Evolutionary conservation across 53 echinoderm and acorn worm species (phyloP).

Genomic region (Patiria pectinifera): DNA sequence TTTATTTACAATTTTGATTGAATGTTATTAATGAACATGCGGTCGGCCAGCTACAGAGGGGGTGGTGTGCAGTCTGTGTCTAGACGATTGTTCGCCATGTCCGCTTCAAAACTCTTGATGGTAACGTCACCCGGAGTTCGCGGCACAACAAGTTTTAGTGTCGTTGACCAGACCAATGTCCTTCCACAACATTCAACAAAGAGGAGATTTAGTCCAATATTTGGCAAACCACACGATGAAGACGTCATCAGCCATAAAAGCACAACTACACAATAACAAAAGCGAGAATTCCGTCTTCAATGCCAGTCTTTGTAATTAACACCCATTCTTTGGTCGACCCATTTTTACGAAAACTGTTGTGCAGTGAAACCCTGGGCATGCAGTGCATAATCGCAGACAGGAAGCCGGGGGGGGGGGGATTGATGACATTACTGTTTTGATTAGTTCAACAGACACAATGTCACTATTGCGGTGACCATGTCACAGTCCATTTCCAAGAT

Average conservation of each 20-base stretch:
- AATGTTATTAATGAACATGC: too few relatives aligned
- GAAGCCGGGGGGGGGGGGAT: background rate
- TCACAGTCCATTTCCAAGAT: background rate
- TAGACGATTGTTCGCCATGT: too few relatives aligned
- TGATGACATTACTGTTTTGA: background rate
- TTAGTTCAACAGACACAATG: background rate
- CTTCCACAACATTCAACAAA: background rate
- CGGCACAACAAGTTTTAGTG: background rate
- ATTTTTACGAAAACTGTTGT: too few relatives aligned
- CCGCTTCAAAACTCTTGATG: background rate
- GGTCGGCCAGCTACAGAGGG: too few relatives aligned
- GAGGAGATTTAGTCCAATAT: background rate
- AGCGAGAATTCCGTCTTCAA: background rate
- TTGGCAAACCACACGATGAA: background rate
- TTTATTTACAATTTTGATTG: too few relatives aligned
- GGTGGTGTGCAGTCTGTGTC: too few relatives aligned
- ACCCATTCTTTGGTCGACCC: background rate
- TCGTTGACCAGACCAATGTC: conserved; percentile 25
- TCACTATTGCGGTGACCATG: background rate
- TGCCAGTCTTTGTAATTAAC: background rate
- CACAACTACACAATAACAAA: background rate
- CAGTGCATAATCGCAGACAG: background rate
- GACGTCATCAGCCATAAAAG: background rate
- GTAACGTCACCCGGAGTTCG: background rate
- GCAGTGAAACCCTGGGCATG: background rate